phyloP scores from a whole-genome alignment of 2,888 invertebrate genomes.

The Scaptomyza parva region DNA sequence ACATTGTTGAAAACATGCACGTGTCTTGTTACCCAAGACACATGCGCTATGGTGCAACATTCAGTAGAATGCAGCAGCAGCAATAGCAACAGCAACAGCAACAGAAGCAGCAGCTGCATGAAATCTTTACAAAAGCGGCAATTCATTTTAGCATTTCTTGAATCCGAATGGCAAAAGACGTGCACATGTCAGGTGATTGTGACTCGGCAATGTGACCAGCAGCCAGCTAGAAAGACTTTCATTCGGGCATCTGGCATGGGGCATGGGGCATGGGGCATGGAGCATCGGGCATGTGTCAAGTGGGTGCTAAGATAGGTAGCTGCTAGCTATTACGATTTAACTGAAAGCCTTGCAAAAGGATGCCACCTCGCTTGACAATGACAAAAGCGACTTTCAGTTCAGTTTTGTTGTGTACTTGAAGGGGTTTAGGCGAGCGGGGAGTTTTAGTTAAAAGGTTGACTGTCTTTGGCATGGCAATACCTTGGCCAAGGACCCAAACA shows the following conservation, averaged over 20 bases:
- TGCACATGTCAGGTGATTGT: constrained; percentile 73
- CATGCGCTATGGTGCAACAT: constrained; percentile 30
- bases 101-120: constrained; percentile 53
- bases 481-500: constrained; percentile 27
- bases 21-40: constrained; percentile 72
- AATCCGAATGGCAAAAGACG: constrained; percentile 61
- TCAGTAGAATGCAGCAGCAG: constrained; percentile 21
- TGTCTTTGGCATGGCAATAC: constrained; percentile 9
- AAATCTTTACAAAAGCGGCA: constrained; percentile 76
- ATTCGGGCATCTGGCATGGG: not conserved
- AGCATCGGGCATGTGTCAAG: constrained; percentile 15
- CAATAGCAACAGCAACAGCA: constrained; percentile 3
- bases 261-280: not conserved
- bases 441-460: constrained; percentile 5
- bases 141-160: constrained; percentile 78
- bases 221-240: not conserved
- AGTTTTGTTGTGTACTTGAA: not conserved
- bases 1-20: constrained; percentile 79
- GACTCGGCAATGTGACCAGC: constrained; percentile 28
- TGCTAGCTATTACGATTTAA: constrained; percentile 47
- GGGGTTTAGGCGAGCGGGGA: not conserved
- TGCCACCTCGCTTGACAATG: constrained; percentile 58
- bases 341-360: constrained; percentile 50
- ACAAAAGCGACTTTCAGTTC: constrained; percentile 44
- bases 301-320: constrained; percentile 47